Evolutionary conservation across 2,888 invertebrate species (phyloP).

Genomic region (Pristionchus maxplancki): DNA sequence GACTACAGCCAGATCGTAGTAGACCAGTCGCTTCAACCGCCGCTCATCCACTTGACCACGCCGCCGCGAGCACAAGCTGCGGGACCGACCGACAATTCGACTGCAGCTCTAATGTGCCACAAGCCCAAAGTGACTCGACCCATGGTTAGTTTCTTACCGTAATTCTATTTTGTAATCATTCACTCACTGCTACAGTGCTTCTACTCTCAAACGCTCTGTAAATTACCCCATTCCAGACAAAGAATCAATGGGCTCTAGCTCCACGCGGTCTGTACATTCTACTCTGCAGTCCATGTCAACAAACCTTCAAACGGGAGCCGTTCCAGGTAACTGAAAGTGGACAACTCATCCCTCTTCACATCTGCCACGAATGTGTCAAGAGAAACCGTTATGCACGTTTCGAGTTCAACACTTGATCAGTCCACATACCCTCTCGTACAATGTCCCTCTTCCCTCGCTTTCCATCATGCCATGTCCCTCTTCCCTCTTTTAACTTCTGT

Average conservation of each 20-base stretch:
- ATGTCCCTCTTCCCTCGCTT: background rate
- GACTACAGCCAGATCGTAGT: too few relatives aligned
- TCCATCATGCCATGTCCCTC: too few relatives aligned
- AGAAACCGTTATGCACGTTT: background rate
- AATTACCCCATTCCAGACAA: background rate
- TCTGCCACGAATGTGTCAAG: background rate
- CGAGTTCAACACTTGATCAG: background rate
- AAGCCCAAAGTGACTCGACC: too few relatives aligned
- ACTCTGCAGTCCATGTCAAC: background rate
- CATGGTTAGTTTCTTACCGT: background rate
- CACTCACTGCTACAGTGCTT: background rate
- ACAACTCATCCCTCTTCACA: background rate
- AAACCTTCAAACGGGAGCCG: background rate
- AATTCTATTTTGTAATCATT: background rate
- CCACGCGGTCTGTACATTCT: background rate
- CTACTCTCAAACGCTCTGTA: too few relatives aligned
- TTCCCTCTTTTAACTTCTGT: too few relatives aligned
- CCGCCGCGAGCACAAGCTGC: too few relatives aligned
- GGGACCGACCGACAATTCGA: too few relatives aligned
- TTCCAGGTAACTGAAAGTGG: background rate
- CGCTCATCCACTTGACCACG: too few relatives aligned
- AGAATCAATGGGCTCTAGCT: background rate
- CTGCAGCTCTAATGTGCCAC: too few relatives aligned
- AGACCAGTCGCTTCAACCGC: too few relatives aligned
- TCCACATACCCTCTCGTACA: background rate